These are phyloP conservation scores for Trilocha varians DNA, from an alignment of 2,888 invertebrate genomes.

Conservation along the genomic window DNA sequence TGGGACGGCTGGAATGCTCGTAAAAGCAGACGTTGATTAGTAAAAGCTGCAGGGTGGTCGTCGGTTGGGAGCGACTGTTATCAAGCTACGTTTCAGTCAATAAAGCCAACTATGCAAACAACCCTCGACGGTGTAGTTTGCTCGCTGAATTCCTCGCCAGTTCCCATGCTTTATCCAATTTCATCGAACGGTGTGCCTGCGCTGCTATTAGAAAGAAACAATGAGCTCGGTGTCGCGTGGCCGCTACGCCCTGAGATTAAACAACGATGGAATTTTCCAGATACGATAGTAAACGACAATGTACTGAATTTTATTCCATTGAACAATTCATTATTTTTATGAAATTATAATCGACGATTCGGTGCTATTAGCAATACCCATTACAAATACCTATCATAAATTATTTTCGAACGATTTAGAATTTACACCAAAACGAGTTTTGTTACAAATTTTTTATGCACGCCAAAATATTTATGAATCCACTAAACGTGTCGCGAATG, in stretches of 20 bases:
- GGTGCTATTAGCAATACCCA: too few species aligned
- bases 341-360: too few species aligned
- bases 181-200: slow-evolving; percentile 56
- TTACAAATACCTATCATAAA: too few species aligned
- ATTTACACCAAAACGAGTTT: too few species aligned
- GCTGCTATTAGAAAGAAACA: slow-evolving; percentile 56
- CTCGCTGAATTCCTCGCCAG: slow-evolving; percentile 57
- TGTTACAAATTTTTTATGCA: neutral
- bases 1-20: slow-evolving; percentile 38
- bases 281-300: slow-evolving; percentile 28
- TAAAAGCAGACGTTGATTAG: slow-evolving; percentile 50
- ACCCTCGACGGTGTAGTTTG: slow-evolving; percentile 40
- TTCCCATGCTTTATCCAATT: slow-evolving; percentile 72
- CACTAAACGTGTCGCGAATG: slow-evolving; percentile 36
- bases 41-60: slow-evolving; percentile 25
- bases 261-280: slow-evolving; percentile 44
- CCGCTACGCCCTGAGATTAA: slow-evolving; percentile 44
- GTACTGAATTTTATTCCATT: slow-evolving; percentile 17
- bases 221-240: slow-evolving; percentile 56
- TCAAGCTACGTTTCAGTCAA: slow-evolving; percentile 58
- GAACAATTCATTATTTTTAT: too few species aligned
- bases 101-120: slow-evolving; percentile 70
- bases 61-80: slow-evolving; percentile 32
- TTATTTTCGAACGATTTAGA: too few species aligned
- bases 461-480: neutral